These are phyloP conservation scores for Phenganax stokvisi DNA, from an alignment of 92 coral and sea anemone species.

Conservation along the genomic window DNA sequence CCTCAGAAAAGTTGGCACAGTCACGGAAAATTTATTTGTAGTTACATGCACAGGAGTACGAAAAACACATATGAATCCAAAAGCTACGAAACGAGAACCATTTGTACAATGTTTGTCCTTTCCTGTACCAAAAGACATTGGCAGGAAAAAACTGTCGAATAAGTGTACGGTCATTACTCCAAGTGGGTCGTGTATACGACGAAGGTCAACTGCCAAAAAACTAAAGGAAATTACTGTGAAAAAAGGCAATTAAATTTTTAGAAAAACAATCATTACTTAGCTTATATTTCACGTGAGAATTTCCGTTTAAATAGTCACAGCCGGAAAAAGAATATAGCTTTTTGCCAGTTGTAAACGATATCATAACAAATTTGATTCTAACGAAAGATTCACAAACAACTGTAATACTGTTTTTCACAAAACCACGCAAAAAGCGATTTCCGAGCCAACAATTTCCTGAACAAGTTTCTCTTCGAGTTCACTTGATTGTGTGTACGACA, in stretches of 20 bases:
- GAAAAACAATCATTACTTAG: not conserved
- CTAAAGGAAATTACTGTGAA: slow-evolving; percentile 13
- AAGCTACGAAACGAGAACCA: not conserved
- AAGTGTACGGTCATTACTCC: not conserved
- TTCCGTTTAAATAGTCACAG: not conserved
- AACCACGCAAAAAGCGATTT: too few relatives aligned
- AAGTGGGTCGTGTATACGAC: not conserved
- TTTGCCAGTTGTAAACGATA: not conserved
- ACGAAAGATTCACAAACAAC: not conserved
- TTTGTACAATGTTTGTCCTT: not conserved
- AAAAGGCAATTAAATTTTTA: slow-evolving; percentile 18
- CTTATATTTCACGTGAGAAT: slow-evolving; percentile 5
- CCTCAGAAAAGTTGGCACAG: too few relatives aligned
- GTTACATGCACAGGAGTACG: too few relatives aligned
- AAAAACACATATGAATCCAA: too few relatives aligned
- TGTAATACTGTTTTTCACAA: too few relatives aligned
- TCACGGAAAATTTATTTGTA: too few relatives aligned
- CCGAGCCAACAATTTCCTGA: too few relatives aligned
- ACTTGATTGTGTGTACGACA: too few relatives aligned
- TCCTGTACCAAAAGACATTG: not conserved
- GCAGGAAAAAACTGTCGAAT: not conserved
- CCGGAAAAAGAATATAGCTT: not conserved
- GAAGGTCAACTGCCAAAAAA: not conserved
- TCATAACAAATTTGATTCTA: not conserved
- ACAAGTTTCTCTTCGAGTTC: too few relatives aligned